Conservation (phyloP, 2,888 invertebrate species). For the Hypselothyrea guttata region DNA sequence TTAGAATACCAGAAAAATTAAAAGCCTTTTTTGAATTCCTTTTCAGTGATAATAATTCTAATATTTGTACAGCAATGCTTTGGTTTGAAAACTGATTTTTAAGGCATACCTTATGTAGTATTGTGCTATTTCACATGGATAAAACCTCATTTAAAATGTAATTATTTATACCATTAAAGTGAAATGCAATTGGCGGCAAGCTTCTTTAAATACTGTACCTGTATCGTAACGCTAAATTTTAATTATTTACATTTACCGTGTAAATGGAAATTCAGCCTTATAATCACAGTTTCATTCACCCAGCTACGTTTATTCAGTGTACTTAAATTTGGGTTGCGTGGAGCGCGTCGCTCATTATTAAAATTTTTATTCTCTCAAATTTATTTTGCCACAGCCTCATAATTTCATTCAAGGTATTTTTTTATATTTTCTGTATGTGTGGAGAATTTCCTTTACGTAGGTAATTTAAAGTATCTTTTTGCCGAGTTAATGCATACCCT, state of each 20-base stretch:
- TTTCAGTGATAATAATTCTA: no score
- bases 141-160: no score
- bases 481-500: neutral
- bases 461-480: conserved; percentile 40
- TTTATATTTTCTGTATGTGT: conserved; percentile 16
- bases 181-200: no score
- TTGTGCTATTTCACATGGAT: no score
- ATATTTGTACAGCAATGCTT: no score
- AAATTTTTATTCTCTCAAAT: conserved; percentile 52
- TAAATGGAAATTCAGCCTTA: neutral
- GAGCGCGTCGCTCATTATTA: conserved; percentile 47
- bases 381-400: conserved; percentile 51
- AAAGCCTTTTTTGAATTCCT: no score
- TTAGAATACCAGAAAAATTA: no score
- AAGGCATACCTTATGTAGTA: no score
- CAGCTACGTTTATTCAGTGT: conserved; percentile 2
- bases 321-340: conserved; percentile 23
- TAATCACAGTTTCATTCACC: neutral
- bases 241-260: neutral
- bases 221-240: no score
- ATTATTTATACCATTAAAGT: no score
- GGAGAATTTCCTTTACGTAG: conserved; percentile 16
- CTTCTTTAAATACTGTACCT: no score
- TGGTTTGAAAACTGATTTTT: no score
- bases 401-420: conserved; percentile 39